These are phyloP conservation scores for Bergia sp. DNA, from an alignment of 92 coral and sea anemone genomes.

Conservation along the genomic window DNA sequence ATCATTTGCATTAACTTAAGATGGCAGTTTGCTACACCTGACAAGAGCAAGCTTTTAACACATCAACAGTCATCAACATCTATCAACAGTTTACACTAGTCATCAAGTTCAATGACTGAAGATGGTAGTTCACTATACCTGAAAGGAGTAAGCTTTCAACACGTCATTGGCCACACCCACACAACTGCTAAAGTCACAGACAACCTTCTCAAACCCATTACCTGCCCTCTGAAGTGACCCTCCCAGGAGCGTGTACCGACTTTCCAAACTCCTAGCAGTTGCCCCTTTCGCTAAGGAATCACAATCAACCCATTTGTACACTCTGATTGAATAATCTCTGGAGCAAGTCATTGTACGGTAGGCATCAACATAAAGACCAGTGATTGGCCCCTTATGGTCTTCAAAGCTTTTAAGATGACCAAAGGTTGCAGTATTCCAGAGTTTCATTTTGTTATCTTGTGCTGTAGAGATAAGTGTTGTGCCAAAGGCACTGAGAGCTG, in stretches of 20 bases:
- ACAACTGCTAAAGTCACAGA: conserved; percentile 84
- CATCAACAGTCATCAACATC: neutral
- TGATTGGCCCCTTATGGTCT: conserved; percentile 68
- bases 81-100: too few species aligned
- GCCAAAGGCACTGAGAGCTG: conserved; percentile 58
- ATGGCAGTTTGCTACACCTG: too few species aligned
- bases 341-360: conserved; percentile 84
- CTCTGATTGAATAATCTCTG: conserved; percentile 80
- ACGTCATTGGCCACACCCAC: conserved; percentile 90
- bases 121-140: conserved; percentile 37
- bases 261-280: conserved; percentile 52
- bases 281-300: neutral
- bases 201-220: conserved; percentile 85
- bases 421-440: conserved; percentile 62
- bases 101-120: too few species aligned
- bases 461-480: conserved; percentile 60
- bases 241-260: conserved; percentile 81
- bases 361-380: conserved; percentile 80
- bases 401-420: conserved; percentile 50
- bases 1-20: too few species aligned
- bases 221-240: conserved; percentile 93
- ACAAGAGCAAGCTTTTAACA: neutral
- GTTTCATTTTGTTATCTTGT: conserved; percentile 54
- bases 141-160: conserved; percentile 87
- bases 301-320: conserved; percentile 68